phyloP scores from a whole-genome alignment of 1,140 invertebrate genomes.

The Littorina saxatilis region DNA sequence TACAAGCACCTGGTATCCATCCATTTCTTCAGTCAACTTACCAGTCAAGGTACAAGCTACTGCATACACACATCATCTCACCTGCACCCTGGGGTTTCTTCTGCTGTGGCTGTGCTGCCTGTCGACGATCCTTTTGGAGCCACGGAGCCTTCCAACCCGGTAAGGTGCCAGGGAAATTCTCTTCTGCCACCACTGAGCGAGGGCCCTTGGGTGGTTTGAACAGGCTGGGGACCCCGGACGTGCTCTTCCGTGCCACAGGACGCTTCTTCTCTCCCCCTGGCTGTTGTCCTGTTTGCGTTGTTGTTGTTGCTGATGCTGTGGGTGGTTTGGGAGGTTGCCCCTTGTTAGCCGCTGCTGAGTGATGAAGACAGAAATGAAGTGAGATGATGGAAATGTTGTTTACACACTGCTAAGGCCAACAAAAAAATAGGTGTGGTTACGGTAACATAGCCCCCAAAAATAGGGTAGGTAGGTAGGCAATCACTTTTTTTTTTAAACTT shows the following conservation, averaged over 20 bases:
- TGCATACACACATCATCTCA: not conserved
- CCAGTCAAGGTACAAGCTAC: not conserved
- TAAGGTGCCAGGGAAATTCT: conserved; percentile 12
- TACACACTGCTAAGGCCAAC: no score
- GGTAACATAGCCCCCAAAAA: no score
- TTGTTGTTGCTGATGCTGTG: not conserved
- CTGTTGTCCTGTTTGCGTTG: not conserved
- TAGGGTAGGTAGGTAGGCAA: no score
- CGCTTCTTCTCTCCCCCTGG: conserved; percentile 57
- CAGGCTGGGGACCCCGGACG: conserved; percentile 42
- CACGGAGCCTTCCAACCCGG: conserved; percentile 65
- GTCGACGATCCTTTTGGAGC: conserved; percentile 51
- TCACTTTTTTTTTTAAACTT: no score
- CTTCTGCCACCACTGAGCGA: conserved; percentile 7
- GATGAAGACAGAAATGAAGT: not conserved
- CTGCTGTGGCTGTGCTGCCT: not conserved
- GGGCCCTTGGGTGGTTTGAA: not conserved
- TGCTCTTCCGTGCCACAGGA: conserved; percentile 64
- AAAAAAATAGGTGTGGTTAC: no score
- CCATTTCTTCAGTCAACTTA: not conserved
- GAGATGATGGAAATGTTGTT: no score
- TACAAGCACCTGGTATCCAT: not conserved
- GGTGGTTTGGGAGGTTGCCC: not conserved
- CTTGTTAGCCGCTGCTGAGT: not conserved
- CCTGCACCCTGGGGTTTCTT: conserved; percentile 14